These are phyloP conservation scores for Xestia ashworthii DNA, from an alignment of 2,888 invertebrate genomes.

Conservation along the genomic window DNA sequence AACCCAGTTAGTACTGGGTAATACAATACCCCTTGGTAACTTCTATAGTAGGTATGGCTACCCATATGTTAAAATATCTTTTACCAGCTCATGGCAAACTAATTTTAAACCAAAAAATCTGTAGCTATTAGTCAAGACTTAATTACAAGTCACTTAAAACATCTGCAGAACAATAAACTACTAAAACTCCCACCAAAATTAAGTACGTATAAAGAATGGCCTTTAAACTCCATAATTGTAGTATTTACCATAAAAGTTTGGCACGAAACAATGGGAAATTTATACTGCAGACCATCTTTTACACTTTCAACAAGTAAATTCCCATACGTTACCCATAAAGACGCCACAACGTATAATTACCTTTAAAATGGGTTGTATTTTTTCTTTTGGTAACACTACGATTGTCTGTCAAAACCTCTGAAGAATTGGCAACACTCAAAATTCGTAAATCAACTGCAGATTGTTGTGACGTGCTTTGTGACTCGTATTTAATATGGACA, in stretches of 20 bases:
- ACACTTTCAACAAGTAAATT: slow-evolving; percentile 31
- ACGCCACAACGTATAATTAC: slow-evolving; percentile 34
- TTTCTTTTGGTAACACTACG: slow-evolving; percentile 40
- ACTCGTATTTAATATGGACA: not conserved
- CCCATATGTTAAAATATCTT: not conserved
- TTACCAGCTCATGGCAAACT: not conserved
- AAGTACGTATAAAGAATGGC: slow-evolving; percentile 37
- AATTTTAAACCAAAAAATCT: no score
- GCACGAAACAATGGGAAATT: slow-evolving; percentile 45
- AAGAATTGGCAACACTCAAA: slow-evolving; percentile 54
- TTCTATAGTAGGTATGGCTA: not conserved
- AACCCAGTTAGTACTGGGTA: no score
- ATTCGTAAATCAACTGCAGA: slow-evolving; percentile 23
- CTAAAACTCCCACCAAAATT: slow-evolving; percentile 8
- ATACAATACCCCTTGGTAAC: no score
- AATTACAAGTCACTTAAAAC: slow-evolving; percentile 12
- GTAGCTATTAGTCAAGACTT: not conserved
- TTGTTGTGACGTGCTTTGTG: slow-evolving; percentile 35
- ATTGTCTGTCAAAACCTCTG: slow-evolving; percentile 37
- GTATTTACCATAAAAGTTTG: slow-evolving; percentile 45
- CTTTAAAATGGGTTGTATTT: slow-evolving; percentile 30
- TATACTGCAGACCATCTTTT: slow-evolving; percentile 33
- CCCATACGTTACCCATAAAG: slow-evolving; percentile 35
- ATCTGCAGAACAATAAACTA: slow-evolving; percentile 6
- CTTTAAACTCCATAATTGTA: slow-evolving; percentile 34